Evolutionary conservation across 1,140 invertebrate genomes (phyloP).

Genomic region (Brachionus plicatilis): DNA sequence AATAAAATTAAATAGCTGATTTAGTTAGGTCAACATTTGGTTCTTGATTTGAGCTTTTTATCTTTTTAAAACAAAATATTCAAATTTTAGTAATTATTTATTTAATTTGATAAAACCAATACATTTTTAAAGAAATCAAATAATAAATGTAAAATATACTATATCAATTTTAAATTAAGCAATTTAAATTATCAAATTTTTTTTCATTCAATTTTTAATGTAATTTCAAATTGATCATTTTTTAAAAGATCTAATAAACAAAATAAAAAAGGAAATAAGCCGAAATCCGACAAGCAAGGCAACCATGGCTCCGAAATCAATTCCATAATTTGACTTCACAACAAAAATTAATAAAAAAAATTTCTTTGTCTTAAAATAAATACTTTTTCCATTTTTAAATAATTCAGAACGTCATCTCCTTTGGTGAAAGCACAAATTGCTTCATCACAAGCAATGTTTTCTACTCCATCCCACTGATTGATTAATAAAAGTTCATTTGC

Average conservation of each 20-base stretch:
- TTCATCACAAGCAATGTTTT: not conserved
- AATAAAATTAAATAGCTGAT: too few species aligned
- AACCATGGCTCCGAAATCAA: conserved; percentile 5
- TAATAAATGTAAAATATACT: too few species aligned
- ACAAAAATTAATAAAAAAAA: not conserved
- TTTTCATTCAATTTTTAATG: not conserved
- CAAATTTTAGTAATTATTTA: too few species aligned
- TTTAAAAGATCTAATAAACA: conserved; percentile 31
- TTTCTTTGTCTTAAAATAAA: not conserved
- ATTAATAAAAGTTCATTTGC: conserved; percentile 21
- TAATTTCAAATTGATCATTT: not conserved
- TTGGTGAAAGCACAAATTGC: not conserved
- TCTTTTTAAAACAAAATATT: too few species aligned
- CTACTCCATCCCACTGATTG: conserved; percentile 37
- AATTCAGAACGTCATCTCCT: not conserved
- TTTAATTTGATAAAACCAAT: too few species aligned
- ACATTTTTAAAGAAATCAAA: too few species aligned
- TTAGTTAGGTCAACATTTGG: too few species aligned
- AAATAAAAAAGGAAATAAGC: conserved; percentile 24
- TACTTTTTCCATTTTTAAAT: conserved; percentile 33
- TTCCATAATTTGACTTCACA: not conserved
- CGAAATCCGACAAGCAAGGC: conserved; percentile 25
- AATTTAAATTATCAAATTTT: not conserved
- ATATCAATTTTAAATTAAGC: not conserved
- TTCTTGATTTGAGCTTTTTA: too few species aligned